Conservation (phyloP, 2,113 vertebrate species). For the Corythornis cristatus region DNA sequence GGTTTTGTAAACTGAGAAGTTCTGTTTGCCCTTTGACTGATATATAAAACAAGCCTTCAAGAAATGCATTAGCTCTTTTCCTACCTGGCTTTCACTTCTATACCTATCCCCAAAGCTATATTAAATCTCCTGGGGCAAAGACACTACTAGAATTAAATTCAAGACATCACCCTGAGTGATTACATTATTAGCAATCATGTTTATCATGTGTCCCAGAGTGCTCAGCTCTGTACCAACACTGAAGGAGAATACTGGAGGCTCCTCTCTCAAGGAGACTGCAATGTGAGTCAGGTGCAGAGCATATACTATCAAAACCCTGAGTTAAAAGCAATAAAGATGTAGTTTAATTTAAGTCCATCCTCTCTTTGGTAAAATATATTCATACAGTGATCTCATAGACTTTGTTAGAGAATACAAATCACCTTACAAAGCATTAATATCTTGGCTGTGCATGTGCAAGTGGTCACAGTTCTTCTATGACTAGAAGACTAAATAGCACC, state of each 20-base stretch:
- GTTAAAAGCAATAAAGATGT: not conserved
- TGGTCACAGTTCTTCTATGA: not conserved
- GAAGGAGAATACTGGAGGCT: not conserved
- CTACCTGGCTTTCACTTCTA: not conserved
- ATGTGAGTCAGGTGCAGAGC: not conserved
- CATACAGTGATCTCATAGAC: not conserved
- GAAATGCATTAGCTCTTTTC: not conserved
- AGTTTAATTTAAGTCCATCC: not conserved
- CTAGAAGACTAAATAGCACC: not conserved
- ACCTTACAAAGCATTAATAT: not conserved
- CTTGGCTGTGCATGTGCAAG: not conserved
- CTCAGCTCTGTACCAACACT: not conserved
- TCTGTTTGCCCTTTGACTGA: not conserved
- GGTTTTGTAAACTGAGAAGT: constrained; percentile 12
- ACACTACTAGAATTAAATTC: not conserved
- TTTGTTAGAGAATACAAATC: not conserved
- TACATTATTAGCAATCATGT: not conserved
- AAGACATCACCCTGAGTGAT: not conserved
- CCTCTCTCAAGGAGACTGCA: not conserved
- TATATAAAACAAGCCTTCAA: not conserved
- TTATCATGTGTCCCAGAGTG: not conserved
- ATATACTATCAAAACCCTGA: not conserved
- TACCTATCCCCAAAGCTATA: not conserved
- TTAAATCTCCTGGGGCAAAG: not conserved
- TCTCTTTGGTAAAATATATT: not conserved